Percentiles rank a stretch among this genome's conserved stretches.
Conservation (phyloP, 2,113 vertebrate species). For the Numenius arquata region DNA sequence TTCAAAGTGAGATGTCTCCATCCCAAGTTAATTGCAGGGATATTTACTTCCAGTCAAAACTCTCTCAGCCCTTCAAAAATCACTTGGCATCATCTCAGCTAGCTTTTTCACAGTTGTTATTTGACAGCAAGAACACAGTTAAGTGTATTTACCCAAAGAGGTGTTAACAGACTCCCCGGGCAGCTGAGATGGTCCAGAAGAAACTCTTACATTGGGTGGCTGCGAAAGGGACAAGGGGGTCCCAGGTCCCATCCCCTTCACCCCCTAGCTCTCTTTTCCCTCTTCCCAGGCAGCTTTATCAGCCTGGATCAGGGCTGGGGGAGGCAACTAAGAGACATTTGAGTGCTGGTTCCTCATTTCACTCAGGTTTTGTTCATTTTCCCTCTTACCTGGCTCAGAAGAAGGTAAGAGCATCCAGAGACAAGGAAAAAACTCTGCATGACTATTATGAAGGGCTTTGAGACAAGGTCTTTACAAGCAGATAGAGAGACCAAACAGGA, state of each 20-base stretch:
- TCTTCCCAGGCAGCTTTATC: neutral
- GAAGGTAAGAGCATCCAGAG: neutral
- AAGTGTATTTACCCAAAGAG: neutral
- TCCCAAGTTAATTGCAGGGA: neutral
- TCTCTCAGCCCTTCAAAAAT: neutral
- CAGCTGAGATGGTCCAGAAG: neutral
- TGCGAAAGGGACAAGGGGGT: neutral
- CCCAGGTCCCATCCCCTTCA: no score
- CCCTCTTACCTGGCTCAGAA: neutral
- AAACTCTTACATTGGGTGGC: rapidly evolving
- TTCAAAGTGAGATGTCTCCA: neutral
- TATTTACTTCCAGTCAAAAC: neutral
- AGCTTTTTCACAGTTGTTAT: rapidly evolving
- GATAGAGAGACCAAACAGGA: neutral
- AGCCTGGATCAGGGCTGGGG: neutral
- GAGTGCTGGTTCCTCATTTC: neutral
- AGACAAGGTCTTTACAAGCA: neutral
- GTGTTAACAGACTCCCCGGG: neutral
- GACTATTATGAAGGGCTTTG: neutral
- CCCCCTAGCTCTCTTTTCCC: neutral
- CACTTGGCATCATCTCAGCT: rapidly evolving
- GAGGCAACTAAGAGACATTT: no score
- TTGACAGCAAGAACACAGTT: neutral
- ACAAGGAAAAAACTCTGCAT: neutral
- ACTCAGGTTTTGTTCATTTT: neutral